phyloP scores from a whole-genome alignment of 1,140 invertebrate genomes.

The Drosophila kanapiae region DNA sequence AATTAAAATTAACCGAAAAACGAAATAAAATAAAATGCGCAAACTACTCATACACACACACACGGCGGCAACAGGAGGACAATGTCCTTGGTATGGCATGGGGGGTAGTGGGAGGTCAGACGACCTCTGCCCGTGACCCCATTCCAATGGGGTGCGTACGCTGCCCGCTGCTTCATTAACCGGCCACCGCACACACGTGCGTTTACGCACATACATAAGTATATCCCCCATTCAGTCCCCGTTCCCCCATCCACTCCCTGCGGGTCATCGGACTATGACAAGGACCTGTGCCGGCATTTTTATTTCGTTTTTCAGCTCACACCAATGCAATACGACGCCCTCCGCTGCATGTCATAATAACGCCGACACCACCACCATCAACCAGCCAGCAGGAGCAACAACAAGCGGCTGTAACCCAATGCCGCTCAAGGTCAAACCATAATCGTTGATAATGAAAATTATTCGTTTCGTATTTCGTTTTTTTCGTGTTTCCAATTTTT shows the following conservation, averaged over 20 bases:
- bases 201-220: constrained; percentile 50
- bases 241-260: constrained; percentile 3
- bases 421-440: constrained; percentile 82
- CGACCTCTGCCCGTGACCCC: constrained; percentile 70
- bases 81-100: constrained; percentile 44
- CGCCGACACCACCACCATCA: constrained; percentile 22
- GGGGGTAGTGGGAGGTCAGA: constrained; percentile 36
- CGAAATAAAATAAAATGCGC: constrained; percentile 62
- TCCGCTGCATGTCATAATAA: constrained; percentile 55
- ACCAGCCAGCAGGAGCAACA: constrained; percentile 23
- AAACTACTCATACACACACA: constrained; percentile 37
- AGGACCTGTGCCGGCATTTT: constrained; percentile 54
- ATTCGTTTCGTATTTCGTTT: constrained; percentile 55
- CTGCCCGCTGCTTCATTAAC: constrained; percentile 73
- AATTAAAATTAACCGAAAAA: constrained; percentile 83
- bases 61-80: constrained; percentile 32
- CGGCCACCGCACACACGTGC: constrained; percentile 46
- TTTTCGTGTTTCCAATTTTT: constrained; percentile 17
- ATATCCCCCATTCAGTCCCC: constrained; percentile 28
- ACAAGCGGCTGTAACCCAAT: constrained; percentile 66
- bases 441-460: constrained; percentile 85
- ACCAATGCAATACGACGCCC: constrained; percentile 54
- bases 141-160: constrained; percentile 78
- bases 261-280: constrained; percentile 49
- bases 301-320: constrained; percentile 58